Base-by-base conservation (phyloP, 2,888 invertebrate species). In the Lymantria dispar region DNA sequence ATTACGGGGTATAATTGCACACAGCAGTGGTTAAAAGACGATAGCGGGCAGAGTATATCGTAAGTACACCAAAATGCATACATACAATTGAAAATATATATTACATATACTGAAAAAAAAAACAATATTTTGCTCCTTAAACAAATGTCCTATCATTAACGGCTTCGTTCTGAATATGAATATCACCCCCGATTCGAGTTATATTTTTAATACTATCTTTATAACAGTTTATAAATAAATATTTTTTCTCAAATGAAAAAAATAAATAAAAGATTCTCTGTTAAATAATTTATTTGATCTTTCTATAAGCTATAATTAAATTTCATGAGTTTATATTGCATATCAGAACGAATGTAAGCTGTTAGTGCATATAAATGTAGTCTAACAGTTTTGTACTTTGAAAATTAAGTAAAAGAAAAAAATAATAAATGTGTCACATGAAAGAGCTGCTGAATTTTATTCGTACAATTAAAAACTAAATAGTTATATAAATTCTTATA, bases 361-460 rank as follows among this genome's bases (percentile, higher is more conserved):
- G 71, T 72, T 75, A 78, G 69, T 64, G 69, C 71, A 70, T 71
- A 74, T n/a, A 75, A 76, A 74, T 22, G 81, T 84, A 85, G 80
- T 76, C 79, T 84, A 85, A 80, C 69, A 64, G 74, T 80, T 89
- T 90, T 90, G 89, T 90, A 90, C 89, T 89, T 88, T 81, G 83
- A 85, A 87, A n/a, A 88, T 83, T 83, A 87, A 87, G 85, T 81
- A 72, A 74, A 67, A 70, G 74, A 76, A 75, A 68, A 65, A 63
- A 55, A 56, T 22, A 22, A 22, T 22, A 22, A 3, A 22, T 56
- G 59, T 74, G 69, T 71, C 74, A 80, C 71, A 72, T 72, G 64
- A 74, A 69, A 76, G 77, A 86, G 82, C 82, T 86, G 86, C 85
- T 82, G 80, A 80, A 80, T 79, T 85, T 74, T 67, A 83, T 80